A percentile compares a stretch with the other conserved stretches of the same genome.
Evolutionary conservation across 2,113 vertebrate genomes (phyloP).

Genomic region (Archocentrus centrarchus): DNA sequence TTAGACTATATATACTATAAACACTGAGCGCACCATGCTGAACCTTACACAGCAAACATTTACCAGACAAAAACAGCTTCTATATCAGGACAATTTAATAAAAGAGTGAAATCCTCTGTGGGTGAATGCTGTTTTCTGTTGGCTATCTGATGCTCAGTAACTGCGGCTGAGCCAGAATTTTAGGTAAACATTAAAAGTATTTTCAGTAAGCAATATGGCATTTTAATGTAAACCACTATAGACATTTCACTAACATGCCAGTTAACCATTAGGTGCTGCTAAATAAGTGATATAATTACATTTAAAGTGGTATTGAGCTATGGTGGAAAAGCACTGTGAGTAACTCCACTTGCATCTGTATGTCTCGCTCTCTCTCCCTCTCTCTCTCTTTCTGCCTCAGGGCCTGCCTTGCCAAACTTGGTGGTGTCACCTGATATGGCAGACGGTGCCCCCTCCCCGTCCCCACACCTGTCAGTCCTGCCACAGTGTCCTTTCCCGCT

Average conservation of each 20-base stretch:
- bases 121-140: slow-evolving; percentile 19
- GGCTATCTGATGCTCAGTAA: neutral
- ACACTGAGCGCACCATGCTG: neutral
- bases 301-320: neutral
- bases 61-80: neutral
- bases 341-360: slow-evolving; percentile 9
- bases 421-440: slow-evolving; percentile 58
- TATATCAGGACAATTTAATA: slow-evolving; percentile 19
- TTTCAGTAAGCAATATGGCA: neutral
- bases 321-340: neutral
- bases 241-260: neutral
- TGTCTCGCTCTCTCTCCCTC: neutral
- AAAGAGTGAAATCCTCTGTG: slow-evolving; percentile 16
- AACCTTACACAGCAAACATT: slow-evolving; percentile 14
- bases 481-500: slow-evolving; percentile 37
- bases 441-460: slow-evolving; percentile 38
- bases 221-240: neutral
- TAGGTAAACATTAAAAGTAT: slow-evolving; percentile 8
- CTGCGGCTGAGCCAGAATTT: neutral
- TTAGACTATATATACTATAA: neutral
- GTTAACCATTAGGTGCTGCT: neutral
- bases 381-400: slow-evolving; percentile 6
- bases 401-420: slow-evolving; percentile 28
- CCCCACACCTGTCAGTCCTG: slow-evolving; percentile 55
- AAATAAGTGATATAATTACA: neutral